A percentile compares a stretch with the other conserved stretches of the same genome.
These are phyloP conservation scores for Cylas formicarius DNA, from an alignment of 1,140 invertebrate species.

Conservation along the genomic window DNA sequence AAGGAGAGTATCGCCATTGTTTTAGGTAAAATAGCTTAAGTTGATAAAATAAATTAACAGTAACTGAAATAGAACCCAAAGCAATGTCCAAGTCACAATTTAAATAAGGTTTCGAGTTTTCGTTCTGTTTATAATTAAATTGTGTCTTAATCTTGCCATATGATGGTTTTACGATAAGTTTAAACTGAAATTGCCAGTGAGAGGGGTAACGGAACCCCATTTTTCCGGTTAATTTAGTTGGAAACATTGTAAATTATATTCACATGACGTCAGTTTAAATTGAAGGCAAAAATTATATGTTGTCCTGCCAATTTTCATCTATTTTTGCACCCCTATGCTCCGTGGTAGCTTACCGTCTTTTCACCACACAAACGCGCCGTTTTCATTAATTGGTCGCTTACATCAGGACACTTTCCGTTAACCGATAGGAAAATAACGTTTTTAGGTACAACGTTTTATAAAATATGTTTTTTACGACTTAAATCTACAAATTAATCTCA, in stretches of 20 bases:
- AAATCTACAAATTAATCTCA: slow-evolving; percentile 23
- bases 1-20: slow-evolving; percentile 2
- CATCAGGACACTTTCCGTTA: slow-evolving; percentile 1
- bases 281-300: too few species aligned
- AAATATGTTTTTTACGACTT: slow-evolving; percentile 15
- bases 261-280: too few species aligned
- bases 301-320: too few species aligned
- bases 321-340: too few species aligned
- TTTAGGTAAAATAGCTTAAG: slow-evolving; percentile 5
- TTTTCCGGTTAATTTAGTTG: too few species aligned
- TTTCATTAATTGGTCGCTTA: too few species aligned
- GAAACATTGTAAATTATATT: too few species aligned
- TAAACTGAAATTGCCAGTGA: too few species aligned
- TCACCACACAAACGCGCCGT: neutral
- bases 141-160: too few species aligned
- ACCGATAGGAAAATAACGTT: slow-evolving; percentile 12
- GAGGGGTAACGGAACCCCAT: too few species aligned
- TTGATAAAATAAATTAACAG: neutral
- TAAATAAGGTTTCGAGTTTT: slow-evolving; percentile 3
- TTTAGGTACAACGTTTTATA: slow-evolving; percentile 4
- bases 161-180: too few species aligned
- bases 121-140: too few species aligned
- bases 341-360: neutral
- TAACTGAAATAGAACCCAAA: slow-evolving; percentile 1
- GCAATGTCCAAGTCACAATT: neutral